Evolutionary conservation across 2,113 vertebrate genomes (phyloP).

Genomic region (Lycaon pictus): DNA sequence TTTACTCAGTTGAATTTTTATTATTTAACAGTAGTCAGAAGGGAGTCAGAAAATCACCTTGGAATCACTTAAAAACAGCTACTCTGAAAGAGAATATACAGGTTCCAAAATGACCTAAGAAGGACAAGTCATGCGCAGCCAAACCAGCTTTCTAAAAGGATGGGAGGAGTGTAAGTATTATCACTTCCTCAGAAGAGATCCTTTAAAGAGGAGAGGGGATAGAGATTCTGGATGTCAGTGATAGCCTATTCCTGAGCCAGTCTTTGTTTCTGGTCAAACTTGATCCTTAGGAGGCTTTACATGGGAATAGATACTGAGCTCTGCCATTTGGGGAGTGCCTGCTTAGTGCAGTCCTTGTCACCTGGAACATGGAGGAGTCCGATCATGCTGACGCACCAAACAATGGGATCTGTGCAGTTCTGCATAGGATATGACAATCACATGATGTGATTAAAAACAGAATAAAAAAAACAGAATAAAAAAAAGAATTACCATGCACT

Average conservation of each 20-base stretch:
- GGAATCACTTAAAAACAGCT: background rate
- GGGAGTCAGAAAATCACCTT: background rate
- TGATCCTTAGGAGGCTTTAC: background rate
- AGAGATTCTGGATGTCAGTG: background rate
- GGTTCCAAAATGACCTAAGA: background rate
- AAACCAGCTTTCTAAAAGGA: background rate
- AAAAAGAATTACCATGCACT: background rate
- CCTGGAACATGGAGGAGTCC: background rate
- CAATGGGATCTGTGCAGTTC: background rate
- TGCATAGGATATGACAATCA: background rate
- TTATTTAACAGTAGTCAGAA: background rate
- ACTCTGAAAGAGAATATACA: background rate
- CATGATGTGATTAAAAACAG: background rate
- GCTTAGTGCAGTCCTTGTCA: background rate
- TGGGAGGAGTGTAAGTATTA: rapidly evolving
- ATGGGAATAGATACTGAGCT: background rate
- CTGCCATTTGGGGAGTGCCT: background rate
- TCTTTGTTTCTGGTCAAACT: background rate
- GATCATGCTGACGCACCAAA: background rate
- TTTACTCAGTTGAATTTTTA: background rate
- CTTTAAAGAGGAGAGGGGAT: background rate
- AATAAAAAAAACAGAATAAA: background rate
- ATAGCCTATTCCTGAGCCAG: background rate
- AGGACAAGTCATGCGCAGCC: background rate
- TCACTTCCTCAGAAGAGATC: background rate